A percentile compares a stretch with the other conserved stretches of the same genome.
These are phyloP conservation scores for Rhinolophus sinicus DNA, from an alignment of 2,113 vertebrate genomes.

Conservation along the genomic window DNA sequence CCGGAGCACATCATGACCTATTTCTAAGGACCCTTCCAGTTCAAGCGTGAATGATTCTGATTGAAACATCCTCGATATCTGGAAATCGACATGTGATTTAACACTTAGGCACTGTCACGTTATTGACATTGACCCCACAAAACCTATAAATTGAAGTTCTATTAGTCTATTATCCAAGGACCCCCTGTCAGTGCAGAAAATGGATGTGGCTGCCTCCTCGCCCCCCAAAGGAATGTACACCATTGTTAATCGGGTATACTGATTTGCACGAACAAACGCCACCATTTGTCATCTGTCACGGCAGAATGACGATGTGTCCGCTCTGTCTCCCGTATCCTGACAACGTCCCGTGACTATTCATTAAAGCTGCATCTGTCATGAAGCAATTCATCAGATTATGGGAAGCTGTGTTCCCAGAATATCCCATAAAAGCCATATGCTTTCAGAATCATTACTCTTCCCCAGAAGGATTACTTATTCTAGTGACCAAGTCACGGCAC, in stretches of 20 bases:
- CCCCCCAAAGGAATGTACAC: not conserved
- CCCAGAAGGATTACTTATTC: not conserved
- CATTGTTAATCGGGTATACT: not conserved
- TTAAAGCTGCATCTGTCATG: not conserved
- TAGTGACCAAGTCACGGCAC: not conserved
- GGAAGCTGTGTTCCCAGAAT: constrained; percentile 19
- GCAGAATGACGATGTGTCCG: not conserved
- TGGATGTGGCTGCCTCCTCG: not conserved
- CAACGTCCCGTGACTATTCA: not conserved
- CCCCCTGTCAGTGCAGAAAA: not conserved
- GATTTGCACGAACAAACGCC: constrained; percentile 37
- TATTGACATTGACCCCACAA: not conserved
- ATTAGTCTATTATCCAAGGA: not conserved
- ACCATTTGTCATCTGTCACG: constrained; percentile 27
- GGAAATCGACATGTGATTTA: not conserved
- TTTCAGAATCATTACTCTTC: constrained; percentile 42
- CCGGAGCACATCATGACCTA: not conserved
- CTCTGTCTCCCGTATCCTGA: not conserved
- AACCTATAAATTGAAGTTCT: not conserved
- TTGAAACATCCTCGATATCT: not conserved
- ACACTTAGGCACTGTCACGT: not conserved
- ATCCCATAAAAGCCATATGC: constrained; percentile 44
- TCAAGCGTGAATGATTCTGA: not conserved
- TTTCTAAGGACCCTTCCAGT: not conserved
- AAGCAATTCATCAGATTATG: not conserved